Evolutionary conservation across 2,113 vertebrate species (phyloP), one percentile per base, ranked within the genome.

Genomic region (Clarias magur): DNA sequence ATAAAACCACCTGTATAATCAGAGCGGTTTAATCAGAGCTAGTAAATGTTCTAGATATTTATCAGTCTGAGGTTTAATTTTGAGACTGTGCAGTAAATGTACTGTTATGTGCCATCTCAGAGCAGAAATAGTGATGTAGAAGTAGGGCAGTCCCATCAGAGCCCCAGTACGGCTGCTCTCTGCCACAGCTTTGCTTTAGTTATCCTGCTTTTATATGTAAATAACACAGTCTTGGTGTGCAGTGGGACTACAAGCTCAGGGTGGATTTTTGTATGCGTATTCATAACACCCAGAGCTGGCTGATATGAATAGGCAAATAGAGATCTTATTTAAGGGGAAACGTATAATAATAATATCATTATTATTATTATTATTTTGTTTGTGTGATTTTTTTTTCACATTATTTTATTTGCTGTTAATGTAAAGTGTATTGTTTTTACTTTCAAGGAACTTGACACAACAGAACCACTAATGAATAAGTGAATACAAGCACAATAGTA

Each of bases 161-260:
- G 48, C 42, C 59, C 60, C 68, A 63, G 53, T 48, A 68, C 30
- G 80, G 72, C 84, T 68, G 72, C 78, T 79, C 84, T 79, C 34
- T 85, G 84, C 59, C 73, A 60, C 8, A 16, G 38, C 79, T 17
- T 72, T 70, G 34, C 78, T 81, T 72, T 81, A 86, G 21, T 70
- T 80, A 59, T 76, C 82, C 80, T 72, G 42, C 60, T 75, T 63
- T 87, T 60, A 75, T 63, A 79, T 88, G 84, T 83, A 86, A 88
- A 83, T 86, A 88, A 88, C 12, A 30, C 25, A 65, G 25, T 53
- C 42, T 79, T 13, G 11, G 12, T 10, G 59, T 27, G 59, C 60
- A 25, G 42, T 54, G 73, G 73, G 59, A 78, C n/a, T 65, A 34
- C 17, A 53, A 10, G 38, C 38, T 34, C 73, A 65, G 42, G 42